Base-by-base conservation (phyloP, 1,140 invertebrate genomes). In the Dolichoris vasculosae region DNA sequence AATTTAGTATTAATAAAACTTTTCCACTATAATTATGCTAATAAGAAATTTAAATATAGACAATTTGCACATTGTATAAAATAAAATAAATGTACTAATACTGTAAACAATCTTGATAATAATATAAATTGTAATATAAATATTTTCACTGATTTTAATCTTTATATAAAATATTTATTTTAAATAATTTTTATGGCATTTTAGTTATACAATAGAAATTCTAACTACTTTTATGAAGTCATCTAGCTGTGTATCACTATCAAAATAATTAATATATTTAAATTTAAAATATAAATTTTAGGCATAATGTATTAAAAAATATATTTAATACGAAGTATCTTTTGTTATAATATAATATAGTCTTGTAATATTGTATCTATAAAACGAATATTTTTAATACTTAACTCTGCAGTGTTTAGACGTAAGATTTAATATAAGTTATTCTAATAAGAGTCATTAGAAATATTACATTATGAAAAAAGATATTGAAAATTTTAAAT, bases 1-100 rank as follows among this genome's bases (percentile, higher is more conserved):
- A 76, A 85, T 80, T 67, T 30, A 59, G 11, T 8, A 79, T 79
- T 84, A 35, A 15, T 75, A 20, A 80, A 80, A 75, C n/a, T 59
- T 51, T 32, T 73, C 48, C 59, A 35, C 35, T 30, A 35, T 6
- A 26, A 81, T 63, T 43, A 73, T 71, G 23, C 23, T 51, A 43
- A 81, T 17, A 40, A 71, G 35, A 15, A 64, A 83, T 76, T 13
- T 38, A 38, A 64, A 32, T 17, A 35, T 9, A 20, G 48, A 73
- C 3, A 46, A 55, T n/a, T 26, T n/a, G n/a, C n/a, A 75, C 6
- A 80, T 85, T 59, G 35, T 78, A 38, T n/a, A 8, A 6, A 76
- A 76, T 48, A 51, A 51, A 51, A 51, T 43, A 20, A n/a, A 43
- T 20, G 40, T n/a, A 73, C 7, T n/a, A 73, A 43, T 73, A 43